Percentiles rank a stretch among this genome's conserved stretches.
These are phyloP conservation scores for Chelonus insularis DNA, from an alignment of 1,140 invertebrate species.

Conservation along the genomic window DNA sequence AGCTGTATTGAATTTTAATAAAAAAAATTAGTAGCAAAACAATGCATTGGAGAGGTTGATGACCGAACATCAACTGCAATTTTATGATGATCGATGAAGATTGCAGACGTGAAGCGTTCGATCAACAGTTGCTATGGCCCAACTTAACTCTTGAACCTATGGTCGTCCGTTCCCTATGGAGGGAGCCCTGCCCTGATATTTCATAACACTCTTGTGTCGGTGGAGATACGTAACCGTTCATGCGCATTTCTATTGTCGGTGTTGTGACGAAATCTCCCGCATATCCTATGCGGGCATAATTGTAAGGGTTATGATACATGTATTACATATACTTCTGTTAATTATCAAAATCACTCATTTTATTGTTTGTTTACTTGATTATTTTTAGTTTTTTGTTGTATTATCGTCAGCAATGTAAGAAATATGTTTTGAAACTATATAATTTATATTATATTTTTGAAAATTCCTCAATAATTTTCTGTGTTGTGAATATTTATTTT, in stretches of 20 bases:
- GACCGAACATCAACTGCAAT: neutral
- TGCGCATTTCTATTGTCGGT: conserved; percentile 48
- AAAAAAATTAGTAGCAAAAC: neutral
- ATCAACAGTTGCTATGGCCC: neutral
- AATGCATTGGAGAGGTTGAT: conserved; percentile 11
- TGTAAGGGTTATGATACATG: conserved; percentile 28
- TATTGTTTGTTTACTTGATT: no score
- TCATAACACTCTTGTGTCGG: conserved; percentile 39
- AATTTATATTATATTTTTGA: no score
- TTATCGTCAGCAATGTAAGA: no score
- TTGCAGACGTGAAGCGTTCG: conserved; percentile 14
- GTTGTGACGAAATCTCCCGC: conserved; percentile 41
- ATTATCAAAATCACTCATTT: no score
- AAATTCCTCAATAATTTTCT: no score
- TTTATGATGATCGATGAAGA: conserved; percentile 20
- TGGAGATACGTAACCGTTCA: conserved; percentile 47
- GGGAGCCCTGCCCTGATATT: conserved; percentile 35
- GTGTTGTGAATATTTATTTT: no score
- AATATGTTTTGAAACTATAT: no score
- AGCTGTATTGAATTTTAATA: neutral
- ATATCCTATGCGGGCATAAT: conserved; percentile 32
- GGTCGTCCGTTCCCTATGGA: neutral
- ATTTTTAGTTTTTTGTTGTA: neutral
- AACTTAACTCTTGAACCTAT: conserved; percentile 8
- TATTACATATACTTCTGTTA: neutral